phyloP scores from a whole-genome alignment of 2,888 invertebrate species.

The Cataglyphis livida region DNA sequence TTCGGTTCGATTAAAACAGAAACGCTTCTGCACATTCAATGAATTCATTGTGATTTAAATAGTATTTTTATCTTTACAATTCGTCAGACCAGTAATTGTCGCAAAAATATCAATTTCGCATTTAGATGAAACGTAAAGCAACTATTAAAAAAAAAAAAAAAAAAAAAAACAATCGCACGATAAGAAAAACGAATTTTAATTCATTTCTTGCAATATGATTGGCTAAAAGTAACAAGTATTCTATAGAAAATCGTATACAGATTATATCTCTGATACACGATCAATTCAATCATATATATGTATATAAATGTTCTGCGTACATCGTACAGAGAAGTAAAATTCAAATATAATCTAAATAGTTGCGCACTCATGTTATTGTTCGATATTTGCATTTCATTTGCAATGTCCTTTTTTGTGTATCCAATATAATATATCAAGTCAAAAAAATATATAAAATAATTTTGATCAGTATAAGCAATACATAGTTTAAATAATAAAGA shows the following conservation, averaged over 20 bases:
- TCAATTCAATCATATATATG: not conserved
- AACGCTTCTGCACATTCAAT: not conserved
- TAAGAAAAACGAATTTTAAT: constrained; percentile 14
- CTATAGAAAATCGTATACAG: not conserved
- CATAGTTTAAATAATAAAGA: constrained; percentile 25
- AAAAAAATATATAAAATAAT: not conserved
- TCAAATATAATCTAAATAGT: constrained; percentile 6
- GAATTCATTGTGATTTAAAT: not conserved
- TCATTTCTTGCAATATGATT: not conserved
- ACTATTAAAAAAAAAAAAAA: constrained; percentile 19
- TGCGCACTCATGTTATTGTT: not conserved
- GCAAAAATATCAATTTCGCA: constrained; percentile 3
- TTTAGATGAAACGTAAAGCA: not conserved
- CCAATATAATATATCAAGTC: not conserved
- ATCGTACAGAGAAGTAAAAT: not conserved
- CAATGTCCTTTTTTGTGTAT: not conserved
- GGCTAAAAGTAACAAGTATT: not conserved
- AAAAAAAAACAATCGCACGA: not conserved
- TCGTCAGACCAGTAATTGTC: not conserved
- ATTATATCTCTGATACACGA: not conserved
- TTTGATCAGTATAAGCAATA: not conserved
- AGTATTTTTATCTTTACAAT: not conserved
- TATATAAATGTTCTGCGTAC: not conserved
- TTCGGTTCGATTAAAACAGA: not conserved
- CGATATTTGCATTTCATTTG: not conserved